Evolutionary conservation across 1,140 invertebrate genomes (phyloP), one percentile per base, ranked within the genome.

Genomic region (Lycorma delicatula): DNA sequence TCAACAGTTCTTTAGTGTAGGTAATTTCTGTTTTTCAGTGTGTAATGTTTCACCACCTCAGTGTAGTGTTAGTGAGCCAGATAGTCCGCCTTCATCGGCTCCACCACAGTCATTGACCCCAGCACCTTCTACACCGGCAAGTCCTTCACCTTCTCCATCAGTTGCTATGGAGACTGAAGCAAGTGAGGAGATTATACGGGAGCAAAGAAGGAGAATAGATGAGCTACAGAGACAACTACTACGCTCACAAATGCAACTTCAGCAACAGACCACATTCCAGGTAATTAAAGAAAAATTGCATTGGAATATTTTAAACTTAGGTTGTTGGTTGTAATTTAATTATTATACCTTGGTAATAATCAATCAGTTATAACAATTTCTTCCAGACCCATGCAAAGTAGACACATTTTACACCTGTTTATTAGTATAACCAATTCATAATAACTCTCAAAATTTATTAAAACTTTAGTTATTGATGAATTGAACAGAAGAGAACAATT

Each of bases 171-270:
- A 56, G 52, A 61, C 48, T 7, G 47, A 54, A 25, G 26, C 49
- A 22, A 51, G 74, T 46, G 84, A 89, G 61, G 87, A 91, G 56
- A 81, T 87, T 36, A 84, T 95, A 26, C 80, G 83, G 50, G 85
- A 91, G 64, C 91, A 95, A 67, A 84, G 91, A 62, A 81, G 86
- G 46, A 84, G 86, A 67, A 97, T 97, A 46, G 85, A 91, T 65
- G 88, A 93, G 63, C 74, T 97, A 28, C 87, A 95, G 68, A 73
- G 86, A 3, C 89, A 95, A 63, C 68, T 97, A 29, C 82, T 84
- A 52, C 79, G 81, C 38, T 86, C 83, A 0, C 81, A 87, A 41
- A 78, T 84, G 56, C 85, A 90, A 64, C 65, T 89, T 50, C 83
- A 88, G 62, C 79, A 84, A 60, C 81, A 85, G 44, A 74, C 63